A percentile compares a stretch with the other conserved stretches of the same genome.
phyloP scores from a whole-genome alignment of 2,797 vertebrate species.

The Centropyge bicolor region DNA sequence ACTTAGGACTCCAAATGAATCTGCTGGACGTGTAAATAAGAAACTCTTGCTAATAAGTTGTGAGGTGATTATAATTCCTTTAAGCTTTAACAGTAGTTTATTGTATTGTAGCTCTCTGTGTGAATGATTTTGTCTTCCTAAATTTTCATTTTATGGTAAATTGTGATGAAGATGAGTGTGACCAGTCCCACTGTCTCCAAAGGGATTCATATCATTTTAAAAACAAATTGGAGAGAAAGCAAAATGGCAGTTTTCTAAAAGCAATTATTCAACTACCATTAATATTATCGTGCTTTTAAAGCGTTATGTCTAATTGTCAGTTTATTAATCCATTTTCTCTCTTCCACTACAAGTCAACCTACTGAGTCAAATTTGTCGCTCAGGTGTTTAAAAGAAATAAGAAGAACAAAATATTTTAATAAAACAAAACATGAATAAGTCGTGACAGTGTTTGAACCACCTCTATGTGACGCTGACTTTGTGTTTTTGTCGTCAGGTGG shows the following conservation, averaged over 20 bases:
- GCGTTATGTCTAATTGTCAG: not conserved
- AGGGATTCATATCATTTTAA: not conserved
- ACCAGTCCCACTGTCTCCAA: not conserved
- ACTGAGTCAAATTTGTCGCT: not conserved
- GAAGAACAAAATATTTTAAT: not conserved
- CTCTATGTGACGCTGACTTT: not conserved
- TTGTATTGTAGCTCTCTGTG: not conserved
- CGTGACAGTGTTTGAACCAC: not conserved
- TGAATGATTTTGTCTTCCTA: not conserved
- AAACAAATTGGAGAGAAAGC: not conserved
- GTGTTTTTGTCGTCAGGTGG: slow-evolving; percentile 69
- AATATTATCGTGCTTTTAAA: not conserved
- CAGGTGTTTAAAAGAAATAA: not conserved
- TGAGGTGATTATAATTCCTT: not conserved
- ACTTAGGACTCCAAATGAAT: not conserved
- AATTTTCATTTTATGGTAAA: not conserved
- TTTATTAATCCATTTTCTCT: not conserved
- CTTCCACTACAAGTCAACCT: not conserved
- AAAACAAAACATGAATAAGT: not conserved
- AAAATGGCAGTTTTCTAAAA: not conserved
- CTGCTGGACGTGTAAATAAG: not conserved
- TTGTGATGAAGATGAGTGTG: not conserved
- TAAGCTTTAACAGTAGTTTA: not conserved
- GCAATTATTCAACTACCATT: not conserved
- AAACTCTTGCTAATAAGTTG: too few relatives aligned